These are phyloP conservation scores for Drepana falcataria DNA, from an alignment of 2,888 invertebrate genomes.

Conservation along the genomic window DNA sequence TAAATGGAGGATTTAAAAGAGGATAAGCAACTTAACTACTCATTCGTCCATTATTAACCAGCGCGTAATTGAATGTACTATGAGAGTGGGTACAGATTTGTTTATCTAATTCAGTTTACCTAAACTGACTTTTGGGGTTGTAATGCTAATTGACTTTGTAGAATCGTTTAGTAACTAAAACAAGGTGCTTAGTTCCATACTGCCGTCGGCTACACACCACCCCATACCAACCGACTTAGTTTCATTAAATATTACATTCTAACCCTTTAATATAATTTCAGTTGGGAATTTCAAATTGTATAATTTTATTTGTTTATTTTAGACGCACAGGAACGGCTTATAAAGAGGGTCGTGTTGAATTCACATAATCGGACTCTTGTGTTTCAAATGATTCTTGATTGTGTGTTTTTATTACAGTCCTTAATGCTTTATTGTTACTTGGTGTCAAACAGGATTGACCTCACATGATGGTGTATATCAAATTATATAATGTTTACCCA, in stretches of 20 bases:
- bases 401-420: slow-evolving; percentile 8
- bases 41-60: too few species aligned
- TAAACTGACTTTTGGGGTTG: slow-evolving; percentile 46
- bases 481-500: too few species aligned
- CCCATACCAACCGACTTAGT: slow-evolving; percentile 26
- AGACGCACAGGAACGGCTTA: slow-evolving; percentile 6
- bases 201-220: slow-evolving; percentile 45
- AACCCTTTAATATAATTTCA: slow-evolving; percentile 40
- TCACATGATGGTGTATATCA: too few species aligned
- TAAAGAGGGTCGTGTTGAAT: slow-evolving; percentile 7
- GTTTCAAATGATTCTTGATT: slow-evolving; percentile 12
- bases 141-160: slow-evolving; percentile 61
- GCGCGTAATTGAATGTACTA: too few species aligned
- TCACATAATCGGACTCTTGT: slow-evolving; percentile 4
- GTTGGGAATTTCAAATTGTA: slow-evolving; percentile 18
- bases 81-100: too few species aligned
- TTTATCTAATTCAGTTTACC: slow-evolving; percentile 18
- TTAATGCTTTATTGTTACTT: neutral
- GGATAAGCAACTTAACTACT: too few species aligned
- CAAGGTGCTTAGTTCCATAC: slow-evolving; percentile 55
- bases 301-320: slow-evolving; percentile 19
- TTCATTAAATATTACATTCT: slow-evolving; percentile 41
- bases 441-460: too few species aligned
- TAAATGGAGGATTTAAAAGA: too few species aligned
- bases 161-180: slow-evolving; percentile 56